phyloP scores from a whole-genome alignment of 2,113 vertebrate genomes.

The Dasypus novemcinctus region DNA sequence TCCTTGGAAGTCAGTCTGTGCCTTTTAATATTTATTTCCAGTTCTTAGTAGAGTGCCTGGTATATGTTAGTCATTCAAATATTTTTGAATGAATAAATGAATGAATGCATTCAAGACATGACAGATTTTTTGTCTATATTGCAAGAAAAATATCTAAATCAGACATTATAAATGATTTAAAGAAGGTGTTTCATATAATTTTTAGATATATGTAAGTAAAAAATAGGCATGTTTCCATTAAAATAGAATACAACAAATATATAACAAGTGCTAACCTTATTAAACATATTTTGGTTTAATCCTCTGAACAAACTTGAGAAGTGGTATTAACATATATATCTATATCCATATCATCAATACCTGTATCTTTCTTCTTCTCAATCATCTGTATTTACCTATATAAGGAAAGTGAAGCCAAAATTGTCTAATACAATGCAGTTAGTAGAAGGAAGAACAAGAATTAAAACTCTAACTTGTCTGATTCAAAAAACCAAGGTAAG shows the following conservation, averaged over 20 bases:
- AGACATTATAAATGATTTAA: not conserved
- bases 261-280: not conserved
- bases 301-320: not conserved
- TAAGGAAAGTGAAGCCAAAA: conserved; percentile 5
- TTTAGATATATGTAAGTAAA: not conserved
- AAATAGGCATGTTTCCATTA: not conserved
- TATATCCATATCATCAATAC: no score
- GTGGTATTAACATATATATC: not conserved
- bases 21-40: not conserved
- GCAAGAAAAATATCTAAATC: not conserved
- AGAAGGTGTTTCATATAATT: not conserved
- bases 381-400: not conserved
- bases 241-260: not conserved
- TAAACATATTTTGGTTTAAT: not conserved
- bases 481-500: not conserved
- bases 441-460: not conserved
- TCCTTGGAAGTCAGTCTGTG: not conserved
- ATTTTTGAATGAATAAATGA: not conserved
- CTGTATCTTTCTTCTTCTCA: no score
- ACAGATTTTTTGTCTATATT: not conserved
- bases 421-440: not conserved
- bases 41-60: not conserved
- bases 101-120: not conserved
- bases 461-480: not conserved
- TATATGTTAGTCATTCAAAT: not conserved